Evolutionary conservation across 2,797 vertebrate genomes (phyloP), one percentile per base, ranked within the genome.

Genomic region (Orientallactaga sibirica): DNA sequence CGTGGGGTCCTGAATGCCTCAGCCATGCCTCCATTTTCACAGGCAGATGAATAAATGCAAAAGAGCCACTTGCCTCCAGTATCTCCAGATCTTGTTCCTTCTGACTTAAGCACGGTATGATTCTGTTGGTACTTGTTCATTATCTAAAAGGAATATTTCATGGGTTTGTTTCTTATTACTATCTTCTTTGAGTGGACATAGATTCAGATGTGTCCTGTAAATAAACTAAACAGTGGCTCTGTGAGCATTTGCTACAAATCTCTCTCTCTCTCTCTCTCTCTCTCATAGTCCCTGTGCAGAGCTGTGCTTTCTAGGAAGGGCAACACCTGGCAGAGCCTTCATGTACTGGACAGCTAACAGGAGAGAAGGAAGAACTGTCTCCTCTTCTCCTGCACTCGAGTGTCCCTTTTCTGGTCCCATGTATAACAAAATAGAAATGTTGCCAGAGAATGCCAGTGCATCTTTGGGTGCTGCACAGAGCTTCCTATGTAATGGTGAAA

Each of bases 51-150:
- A 77, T 24, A 67, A 73, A 27, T 71, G 55, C 33, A 27, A 62
- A 86, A 75, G 20, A 48, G 14, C 66, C 62, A 14, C 4, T 27
- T 0, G 71, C 25, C 10, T 91, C n/a, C 20, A 7, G 5, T 15
- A 24, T 73, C 15, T 67, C 7, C 2, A 2, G 7, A 4, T 29
- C 19, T 74, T 19, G 4, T 15, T 62, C 27, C 61, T 92, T 67
- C 87, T 62, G 9, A 61, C 24, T 18, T 78, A 78, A 77, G 37
- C 29, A 52, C 24, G 33, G 24, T 58, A 27, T 43, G 20, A 75
- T 48, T 71, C 52, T 33, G 6, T 19, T 62, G 19, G 22, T 16
- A 5, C 0, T 4, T 29, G 25, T 55, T 6, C 0, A 1, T 67
- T 73, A 3, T 27, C 29, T 27, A 83, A 16, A 8, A 33, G 29